Evolutionary conservation across 53 echinoderm and acorn worm genomes (phyloP).

Genomic region (Holothuria scabra): DNA sequence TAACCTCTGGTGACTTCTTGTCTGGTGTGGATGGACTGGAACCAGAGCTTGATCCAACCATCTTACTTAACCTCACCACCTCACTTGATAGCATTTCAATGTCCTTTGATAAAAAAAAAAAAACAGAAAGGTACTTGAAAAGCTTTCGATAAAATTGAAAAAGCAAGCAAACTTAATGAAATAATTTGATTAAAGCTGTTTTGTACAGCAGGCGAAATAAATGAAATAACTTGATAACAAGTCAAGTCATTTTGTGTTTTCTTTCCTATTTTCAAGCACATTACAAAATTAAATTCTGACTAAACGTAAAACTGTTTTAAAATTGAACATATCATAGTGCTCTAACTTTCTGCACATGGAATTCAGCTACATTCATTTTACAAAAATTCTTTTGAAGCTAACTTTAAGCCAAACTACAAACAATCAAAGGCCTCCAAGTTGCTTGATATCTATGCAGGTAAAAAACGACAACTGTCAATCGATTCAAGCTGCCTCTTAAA

Average conservation of each 20-base stretch:
- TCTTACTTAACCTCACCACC: conserved; percentile 83
- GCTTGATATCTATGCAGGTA: background rate
- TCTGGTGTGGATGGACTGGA: conserved; percentile 59
- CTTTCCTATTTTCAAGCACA: too few species aligned
- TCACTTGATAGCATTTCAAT: conserved; percentile 94
- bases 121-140: background rate
- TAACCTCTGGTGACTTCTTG: conserved; percentile 12
- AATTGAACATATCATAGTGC: too few species aligned
- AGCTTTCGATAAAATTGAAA: background rate
- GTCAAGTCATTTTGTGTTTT: too few species aligned
- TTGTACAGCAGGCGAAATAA: too few species aligned
- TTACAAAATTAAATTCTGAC: too few species aligned
- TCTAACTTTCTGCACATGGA: too few species aligned
- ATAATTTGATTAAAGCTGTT: too few species aligned
- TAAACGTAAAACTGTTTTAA: too few species aligned
- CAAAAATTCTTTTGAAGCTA: background rate
- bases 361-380: background rate
- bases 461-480: background rate
- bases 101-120: conserved; percentile 59
- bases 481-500: background rate
- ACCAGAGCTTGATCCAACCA: conserved; percentile 67
- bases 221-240: too few species aligned
- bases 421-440: background rate
- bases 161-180: too few species aligned
- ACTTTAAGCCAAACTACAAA: background rate